phyloP scores from a whole-genome alignment of 2,888 invertebrate species.

The Bruchidius siliquastri region DNA sequence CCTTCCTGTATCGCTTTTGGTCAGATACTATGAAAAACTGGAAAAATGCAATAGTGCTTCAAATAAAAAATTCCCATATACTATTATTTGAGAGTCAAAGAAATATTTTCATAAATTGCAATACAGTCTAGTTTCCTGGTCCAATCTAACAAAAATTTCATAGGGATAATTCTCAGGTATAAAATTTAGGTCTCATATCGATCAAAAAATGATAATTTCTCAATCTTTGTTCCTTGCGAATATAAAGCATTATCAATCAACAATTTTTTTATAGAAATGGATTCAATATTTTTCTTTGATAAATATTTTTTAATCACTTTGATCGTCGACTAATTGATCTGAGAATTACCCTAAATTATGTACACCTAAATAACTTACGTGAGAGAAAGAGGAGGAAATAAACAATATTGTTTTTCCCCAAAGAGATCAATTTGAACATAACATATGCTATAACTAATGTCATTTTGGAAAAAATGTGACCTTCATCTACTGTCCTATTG shows the following conservation, averaged over 20 bases:
- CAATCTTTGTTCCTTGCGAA: too few species aligned
- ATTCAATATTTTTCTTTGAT: too few species aligned
- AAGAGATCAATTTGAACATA: neutral
- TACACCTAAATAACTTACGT: neutral
- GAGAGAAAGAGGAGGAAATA: constrained; percentile 1
- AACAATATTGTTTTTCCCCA: neutral
- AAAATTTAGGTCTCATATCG: neutral
- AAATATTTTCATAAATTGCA: neutral
- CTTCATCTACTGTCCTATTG: too few species aligned
- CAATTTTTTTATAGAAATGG: too few species aligned
- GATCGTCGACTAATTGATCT: neutral
- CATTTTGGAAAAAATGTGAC: neutral
- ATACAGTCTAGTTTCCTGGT: neutral
- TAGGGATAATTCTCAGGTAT: neutral
- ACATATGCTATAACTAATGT: neutral
- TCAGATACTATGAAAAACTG: neutral
- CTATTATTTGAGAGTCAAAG: neutral
- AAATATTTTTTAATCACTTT: too few species aligned
- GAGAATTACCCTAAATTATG: neutral
- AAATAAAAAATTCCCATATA: neutral
- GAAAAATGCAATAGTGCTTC: neutral
- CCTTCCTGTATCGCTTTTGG: neutral
- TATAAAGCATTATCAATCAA: too few species aligned
- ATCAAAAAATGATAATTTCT: too few species aligned
- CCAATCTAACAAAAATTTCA: neutral